Base-by-base conservation (phyloP, 2,888 invertebrate species). In the Leptinotarsa juncta region DNA sequence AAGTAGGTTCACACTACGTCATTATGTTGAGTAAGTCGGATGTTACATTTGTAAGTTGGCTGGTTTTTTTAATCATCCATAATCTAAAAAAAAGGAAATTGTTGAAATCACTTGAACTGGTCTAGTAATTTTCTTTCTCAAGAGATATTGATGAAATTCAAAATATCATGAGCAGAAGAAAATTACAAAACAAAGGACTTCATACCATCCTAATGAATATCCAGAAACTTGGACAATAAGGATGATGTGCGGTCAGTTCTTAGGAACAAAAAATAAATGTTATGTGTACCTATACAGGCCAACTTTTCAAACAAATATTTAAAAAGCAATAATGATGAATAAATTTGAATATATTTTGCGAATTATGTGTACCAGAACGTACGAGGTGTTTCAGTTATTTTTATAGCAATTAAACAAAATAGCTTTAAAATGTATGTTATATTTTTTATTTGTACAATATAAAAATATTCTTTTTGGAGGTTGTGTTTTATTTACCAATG, bases 401-500 rank as follows among this genome's bases (percentile, higher is more conserved):
- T 69, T 74, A 74, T 71, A 74, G 70, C 71, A 62, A 67, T 71
- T 68, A 67, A 74, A 71, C 69, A 57, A 65, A 70, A 71, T 68
- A 71, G 74, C 71, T 74, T 74, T 71, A 71, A 74, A 69, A 62
- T 51, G 18, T 57, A 42, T 69, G 74, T 74, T 67, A 74, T 70
- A 74, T 74, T 74, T 71, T 74, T 71, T 71, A 74, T 74, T 74
- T 74, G 49, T 51, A 73, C 53, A 74, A 66, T 68, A 74, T 57
- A 68, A 71, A 68, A 42, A 26, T 18, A 62, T 74, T 70, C 20
- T 68, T 74, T 71, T 71, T 60, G 50, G 55, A 67, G 42, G 7
- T 48, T 18, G 48, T n/a, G 16, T 50, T 70, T 69, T 32, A 53
- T 55, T 53, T 10, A 32, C 42, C 10, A 12, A 42, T 42, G 32